phyloP scores from a whole-genome alignment of 2,797 vertebrate genomes.

The Melanotaenia nigrans region DNA sequence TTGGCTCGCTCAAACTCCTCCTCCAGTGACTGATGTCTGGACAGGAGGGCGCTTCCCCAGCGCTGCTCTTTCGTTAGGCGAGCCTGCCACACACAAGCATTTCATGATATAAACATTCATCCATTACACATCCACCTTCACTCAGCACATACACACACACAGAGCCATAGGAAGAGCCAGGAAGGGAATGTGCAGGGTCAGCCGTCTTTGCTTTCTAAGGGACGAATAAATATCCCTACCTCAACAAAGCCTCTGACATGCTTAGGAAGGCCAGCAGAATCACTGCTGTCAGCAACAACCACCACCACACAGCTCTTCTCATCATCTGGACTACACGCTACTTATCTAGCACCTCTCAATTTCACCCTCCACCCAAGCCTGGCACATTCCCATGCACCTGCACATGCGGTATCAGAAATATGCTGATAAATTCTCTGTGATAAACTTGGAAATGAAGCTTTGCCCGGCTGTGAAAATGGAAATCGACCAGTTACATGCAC shows the following conservation, averaged over 20 bases:
- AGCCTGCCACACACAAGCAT: conserved; percentile 82
- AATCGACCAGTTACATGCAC: conserved; percentile 29
- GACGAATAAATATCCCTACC: conserved; percentile 69
- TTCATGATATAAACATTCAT: conserved; percentile 43
- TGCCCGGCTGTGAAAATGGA: conserved; percentile 33
- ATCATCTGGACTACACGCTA: not conserved
- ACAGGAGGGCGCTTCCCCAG: conserved; percentile 90
- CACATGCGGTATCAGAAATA: conserved; percentile 58
- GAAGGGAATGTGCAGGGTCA: conserved; percentile 72
- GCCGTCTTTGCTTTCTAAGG: conserved; percentile 68
- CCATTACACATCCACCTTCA: conserved; percentile 32
- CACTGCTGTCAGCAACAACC: conserved; percentile 68
- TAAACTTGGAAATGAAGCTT: conserved; percentile 22
- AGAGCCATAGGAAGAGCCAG: conserved; percentile 59
- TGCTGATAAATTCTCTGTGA: conserved; percentile 30
- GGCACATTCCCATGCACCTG: conserved; percentile 34
- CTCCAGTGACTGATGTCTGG: conserved; percentile 97
- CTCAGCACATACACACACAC: conserved; percentile 42
- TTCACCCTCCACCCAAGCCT: conserved; percentile 19
- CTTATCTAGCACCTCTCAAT: conserved; percentile 7
- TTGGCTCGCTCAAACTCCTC: conserved; percentile 99
- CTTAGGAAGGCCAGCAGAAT: conserved; percentile 69
- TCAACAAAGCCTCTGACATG: conserved; percentile 77
- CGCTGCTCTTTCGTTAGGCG: conserved; percentile 90
- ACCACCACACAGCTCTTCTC: conserved; percentile 8